Percentiles rank a stretch among this genome's conserved stretches.
Conservation (phyloP, 2,797 vertebrate genomes). For the Notolabrus celidotus region DNA sequence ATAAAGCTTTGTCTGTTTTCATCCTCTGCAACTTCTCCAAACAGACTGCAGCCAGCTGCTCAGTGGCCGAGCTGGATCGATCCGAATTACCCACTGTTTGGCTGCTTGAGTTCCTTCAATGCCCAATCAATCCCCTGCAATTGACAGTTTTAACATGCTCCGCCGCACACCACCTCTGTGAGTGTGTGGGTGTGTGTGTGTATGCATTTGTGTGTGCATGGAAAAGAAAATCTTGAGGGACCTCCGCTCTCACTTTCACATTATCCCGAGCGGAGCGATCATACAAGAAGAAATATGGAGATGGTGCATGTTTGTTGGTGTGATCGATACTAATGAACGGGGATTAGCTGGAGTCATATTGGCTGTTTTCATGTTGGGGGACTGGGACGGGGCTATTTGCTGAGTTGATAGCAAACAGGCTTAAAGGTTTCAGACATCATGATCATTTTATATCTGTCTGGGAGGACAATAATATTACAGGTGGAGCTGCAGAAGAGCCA, state of each 20-base stretch:
- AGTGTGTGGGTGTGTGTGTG: slow-evolving; percentile 8
- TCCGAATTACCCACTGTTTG: slow-evolving; percentile 81
- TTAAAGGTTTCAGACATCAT: slow-evolving; percentile 38
- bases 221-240: slow-evolving; percentile 27
- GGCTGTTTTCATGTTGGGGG: slow-evolving; percentile 32
- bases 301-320: slow-evolving; percentile 44
- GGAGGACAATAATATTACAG: slow-evolving; percentile 20
- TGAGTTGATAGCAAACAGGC: slow-evolving; percentile 38
- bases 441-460: slow-evolving; percentile 40
- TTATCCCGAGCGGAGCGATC: slow-evolving; percentile 35
- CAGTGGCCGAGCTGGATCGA: slow-evolving; percentile 67
- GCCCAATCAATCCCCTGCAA: slow-evolving; percentile 78
- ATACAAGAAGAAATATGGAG: slow-evolving; percentile 60
- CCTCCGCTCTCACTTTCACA: slow-evolving; percentile 13
- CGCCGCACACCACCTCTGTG: slow-evolving; percentile 46
- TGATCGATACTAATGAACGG: slow-evolving; percentile 69
- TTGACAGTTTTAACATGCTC: slow-evolving; percentile 76
- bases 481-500: slow-evolving; percentile 9
- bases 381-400: slow-evolving; percentile 37
- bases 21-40: slow-evolving; percentile 61
- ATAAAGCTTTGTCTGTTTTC: slow-evolving; percentile 63
- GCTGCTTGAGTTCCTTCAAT: slow-evolving; percentile 80
- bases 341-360: slow-evolving; percentile 60
- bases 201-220: too few relatives aligned
- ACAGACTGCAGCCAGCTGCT: slow-evolving; percentile 54